Evolutionary conservation across 2,888 invertebrate species (phyloP), one percentile per base, ranked within the genome.

Genomic region (Andrena bicolor): DNA sequence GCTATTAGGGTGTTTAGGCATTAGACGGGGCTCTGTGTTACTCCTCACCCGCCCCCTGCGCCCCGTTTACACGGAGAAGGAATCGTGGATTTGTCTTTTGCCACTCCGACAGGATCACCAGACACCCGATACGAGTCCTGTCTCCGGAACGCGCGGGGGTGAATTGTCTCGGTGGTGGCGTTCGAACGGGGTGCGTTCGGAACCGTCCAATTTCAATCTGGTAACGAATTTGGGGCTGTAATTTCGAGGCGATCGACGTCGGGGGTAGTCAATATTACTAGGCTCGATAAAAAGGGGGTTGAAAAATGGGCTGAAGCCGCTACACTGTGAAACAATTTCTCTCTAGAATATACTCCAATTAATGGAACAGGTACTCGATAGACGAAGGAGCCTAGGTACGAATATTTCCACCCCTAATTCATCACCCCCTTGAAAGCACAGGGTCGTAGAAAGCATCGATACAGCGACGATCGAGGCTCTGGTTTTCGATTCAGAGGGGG

Each of bases 1-100:
- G 93, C 93, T 93, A 93, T 94, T 94, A 93, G 92, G 92, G 89
- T 91, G 89, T 92, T 92, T 91, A 89, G 89, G 89, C 90, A 91
- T 92, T 91, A 88, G 86, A 82, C 84, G 85, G 83, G 70, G 83
- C 75, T 76, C 82, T 74, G 76, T 69, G 76, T 69, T 68, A 72
- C 76, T 58, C 66, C 51, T 58, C 49, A 26, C 32, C 75, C 63
- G 51, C 65, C 23, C 51, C 49, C 53, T 16, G 7, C 26, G 49
- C 65, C 60, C 66, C 49, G 77, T 76, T 84, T 84, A 70, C 81
- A 77, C 41, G 48, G 41, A 23, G 41, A n/a, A 60, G 65, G 74
- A 68, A 75, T 61, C 30, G 51, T 78, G 86, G 83, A 88, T 87
- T 89, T 86, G 87, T 76, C 82, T 77, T 77, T 81, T 85, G 87